Evolutionary conservation across 2,797 vertebrate species (phyloP), one percentile per base, ranked within the genome.

Genomic region (Moxostoma hubbsi): DNA sequence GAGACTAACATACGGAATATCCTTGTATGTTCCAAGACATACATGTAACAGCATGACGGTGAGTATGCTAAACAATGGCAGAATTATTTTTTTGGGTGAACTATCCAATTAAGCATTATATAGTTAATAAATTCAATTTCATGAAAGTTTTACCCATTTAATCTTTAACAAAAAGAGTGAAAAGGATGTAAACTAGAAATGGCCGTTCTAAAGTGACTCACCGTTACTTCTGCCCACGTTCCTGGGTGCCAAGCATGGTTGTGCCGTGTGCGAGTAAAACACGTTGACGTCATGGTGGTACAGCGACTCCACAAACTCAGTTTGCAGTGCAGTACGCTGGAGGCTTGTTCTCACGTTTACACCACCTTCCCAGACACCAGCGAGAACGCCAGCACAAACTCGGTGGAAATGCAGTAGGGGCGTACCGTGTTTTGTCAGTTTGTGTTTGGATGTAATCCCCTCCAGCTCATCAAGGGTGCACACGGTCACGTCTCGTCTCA

Each of bases 351-450:
- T 0, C 96, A 98, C 0, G 94, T 74, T 2, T 95, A 93, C 57
- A 97, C 87, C 71, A 96, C 91, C 16, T 89, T 90, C 80, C 96
- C 95, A 0, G 95, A 96, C 16, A 92, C 90, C 88, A 97, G 89
- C 0, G 96, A 97, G 86, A 97, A 96, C 2, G 96, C 94, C 72
- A 94, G 93, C 85, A 94, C 93, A 81, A 98, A 96, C 0, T 55
- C 1, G 55, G 13, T 15, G n/a, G 6, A 53, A 43, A 11, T 6
- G 1, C 4, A n/a, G 62, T 1, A 54, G 24, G n/a, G 13, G 11
- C 6, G 75, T 95, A 97, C 96, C 88, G 92, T 95, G 87, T 97
- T 98, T 91, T n/a, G 96, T 96, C 8, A 95, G 95, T 9, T 93
- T 92, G 85, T 96, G 94, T n/a, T 96, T 96, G 15, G 95, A 96